These are phyloP conservation scores for Sebastes minor DNA, from an alignment of 2,797 vertebrate species.

Conservation along the genomic window DNA sequence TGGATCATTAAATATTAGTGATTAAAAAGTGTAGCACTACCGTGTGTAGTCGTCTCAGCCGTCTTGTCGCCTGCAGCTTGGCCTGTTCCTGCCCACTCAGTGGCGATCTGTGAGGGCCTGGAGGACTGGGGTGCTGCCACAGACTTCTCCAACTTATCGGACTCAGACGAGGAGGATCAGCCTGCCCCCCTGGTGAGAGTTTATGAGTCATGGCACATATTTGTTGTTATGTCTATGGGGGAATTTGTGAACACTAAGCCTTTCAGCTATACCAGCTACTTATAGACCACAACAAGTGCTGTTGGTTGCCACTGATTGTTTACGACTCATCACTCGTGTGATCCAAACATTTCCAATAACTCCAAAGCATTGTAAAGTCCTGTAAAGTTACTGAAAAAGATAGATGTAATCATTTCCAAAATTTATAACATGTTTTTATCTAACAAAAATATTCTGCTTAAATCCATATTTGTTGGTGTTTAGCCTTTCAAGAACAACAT, in stretches of 20 bases:
- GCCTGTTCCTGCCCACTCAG: constrained; percentile 85
- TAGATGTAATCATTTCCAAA: too few relatives aligned
- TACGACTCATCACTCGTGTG: too few relatives aligned
- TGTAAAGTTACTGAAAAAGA: too few relatives aligned
- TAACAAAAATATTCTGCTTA: too few relatives aligned
- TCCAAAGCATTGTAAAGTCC: too few relatives aligned
- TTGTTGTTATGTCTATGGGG: neutral
- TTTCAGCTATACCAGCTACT: neutral
- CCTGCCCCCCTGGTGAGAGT: constrained; percentile 85
- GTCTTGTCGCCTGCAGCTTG: constrained; percentile 81
- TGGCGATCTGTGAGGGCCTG: constrained; percentile 88
- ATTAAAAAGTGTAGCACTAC: neutral
- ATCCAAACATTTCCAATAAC: too few relatives aligned
- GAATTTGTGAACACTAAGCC: neutral
- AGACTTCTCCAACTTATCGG: constrained; percentile 86
- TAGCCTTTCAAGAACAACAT: too few relatives aligned
- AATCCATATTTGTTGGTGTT: too few relatives aligned
- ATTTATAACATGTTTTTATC: too few relatives aligned
- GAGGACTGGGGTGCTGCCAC: constrained; percentile 87
- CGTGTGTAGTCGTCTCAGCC: neutral
- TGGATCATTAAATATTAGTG: neutral
- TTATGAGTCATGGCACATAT: neutral
- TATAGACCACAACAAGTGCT: neutral
- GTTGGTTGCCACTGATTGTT: neutral
- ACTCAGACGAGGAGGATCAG: constrained; percentile 90